Percentiles rank a stretch among this genome's conserved stretches.
These are phyloP conservation scores for Prunella himalayana DNA, from an alignment of 2,113 vertebrate genomes.

Conservation along the genomic window DNA sequence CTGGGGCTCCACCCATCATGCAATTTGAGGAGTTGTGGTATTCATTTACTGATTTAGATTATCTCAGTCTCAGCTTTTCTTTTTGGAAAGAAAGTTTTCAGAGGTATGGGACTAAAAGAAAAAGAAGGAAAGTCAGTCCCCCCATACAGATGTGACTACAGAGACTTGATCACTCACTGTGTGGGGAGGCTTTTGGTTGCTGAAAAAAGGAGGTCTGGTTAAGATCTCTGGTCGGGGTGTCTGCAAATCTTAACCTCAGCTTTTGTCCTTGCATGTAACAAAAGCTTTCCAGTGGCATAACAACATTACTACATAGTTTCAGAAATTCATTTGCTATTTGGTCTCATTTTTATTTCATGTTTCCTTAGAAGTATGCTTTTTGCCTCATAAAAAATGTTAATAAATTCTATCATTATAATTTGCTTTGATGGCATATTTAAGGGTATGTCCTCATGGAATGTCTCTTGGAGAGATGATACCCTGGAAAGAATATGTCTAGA, in stretches of 20 bases:
- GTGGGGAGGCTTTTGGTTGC: not conserved
- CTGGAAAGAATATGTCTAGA: conserved; percentile 59
- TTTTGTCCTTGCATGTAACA: not conserved
- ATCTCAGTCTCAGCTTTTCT: not conserved
- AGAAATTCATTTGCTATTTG: not conserved
- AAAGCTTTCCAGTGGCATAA: not conserved
- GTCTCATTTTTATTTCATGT: not conserved
- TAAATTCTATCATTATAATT: conserved; percentile 50
- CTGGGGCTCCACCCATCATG: fast-evolving
- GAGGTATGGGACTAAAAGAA: not conserved
- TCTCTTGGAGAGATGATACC: conserved; percentile 60
- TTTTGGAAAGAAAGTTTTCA: not conserved
- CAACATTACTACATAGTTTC: not conserved
- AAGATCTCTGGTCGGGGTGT: not conserved
- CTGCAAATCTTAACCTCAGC: not conserved
- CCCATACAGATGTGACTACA: not conserved
- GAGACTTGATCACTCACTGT: not conserved
- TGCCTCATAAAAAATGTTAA: conserved; percentile 43
- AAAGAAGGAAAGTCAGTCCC: not conserved
- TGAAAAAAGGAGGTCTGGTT: not conserved
- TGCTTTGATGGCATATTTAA: conserved; percentile 51
- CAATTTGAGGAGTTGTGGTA: not conserved
- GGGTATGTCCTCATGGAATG: conserved; percentile 39
- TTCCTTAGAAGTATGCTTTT: conserved; percentile 7
- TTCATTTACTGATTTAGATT: not conserved